Base-by-base conservation (phyloP, 1,140 invertebrate genomes). In the Drosophila elegans region DNA sequence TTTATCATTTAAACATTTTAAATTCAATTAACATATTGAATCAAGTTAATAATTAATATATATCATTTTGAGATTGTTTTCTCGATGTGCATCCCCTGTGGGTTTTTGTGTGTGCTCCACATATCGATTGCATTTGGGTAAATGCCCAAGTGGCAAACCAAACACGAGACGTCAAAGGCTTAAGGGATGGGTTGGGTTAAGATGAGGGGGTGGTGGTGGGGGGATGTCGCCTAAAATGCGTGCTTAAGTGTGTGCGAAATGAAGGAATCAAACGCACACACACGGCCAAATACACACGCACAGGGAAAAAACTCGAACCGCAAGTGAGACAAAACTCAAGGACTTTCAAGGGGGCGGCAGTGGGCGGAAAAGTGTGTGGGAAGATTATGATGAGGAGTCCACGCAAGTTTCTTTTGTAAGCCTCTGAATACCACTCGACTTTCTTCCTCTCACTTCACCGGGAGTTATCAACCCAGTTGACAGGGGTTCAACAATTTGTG, bases 161-260 rank as follows among this genome's bases (percentile, higher is more conserved):
- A 63, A 63, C 63, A 63, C 60, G 42, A 66, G 42, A 63, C 38
- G 53, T 62, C 53, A 59, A 62, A 34, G 63, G 57, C 27, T 62
- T 39, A 21, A 29, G 42, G 62, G 10, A 25, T 27, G 32, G 41
- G 39, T 16, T 21, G 11, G 34, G 49, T 38, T 42, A 36, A 45
- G 52, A 36, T 36, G 52, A 55, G 41, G 53, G n/a, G 39, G 52
- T 21, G 1, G 2, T 12, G 13, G 3, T n/a, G 42, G 34, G n/a
- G 21, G 12, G 39, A 42, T 69, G 66, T 69, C 66, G 66, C 62
- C 67, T 69, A 71, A 71, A 71, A 71, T 71, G 63, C 67, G 67
- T 71, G 67, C 67, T 71, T 27, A 71, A 71, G 67, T 71, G 67
- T 69, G 67, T 71, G 67, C 67, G 67, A 71, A 71, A 48, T 54